Evolutionary conservation across 1,140 invertebrate genomes (phyloP).

Genomic region (Euschistus heros): DNA sequence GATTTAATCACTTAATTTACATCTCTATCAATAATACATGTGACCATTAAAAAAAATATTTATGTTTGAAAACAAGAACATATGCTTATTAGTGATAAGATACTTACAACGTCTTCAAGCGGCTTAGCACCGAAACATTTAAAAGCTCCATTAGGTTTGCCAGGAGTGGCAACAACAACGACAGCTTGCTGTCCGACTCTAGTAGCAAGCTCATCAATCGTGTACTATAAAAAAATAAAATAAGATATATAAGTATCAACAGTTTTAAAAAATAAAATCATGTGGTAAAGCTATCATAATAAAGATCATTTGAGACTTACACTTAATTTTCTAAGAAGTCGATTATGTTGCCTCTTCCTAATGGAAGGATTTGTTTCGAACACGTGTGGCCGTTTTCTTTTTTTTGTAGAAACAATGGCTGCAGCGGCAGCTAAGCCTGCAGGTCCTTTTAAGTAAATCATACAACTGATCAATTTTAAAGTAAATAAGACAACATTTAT

Average conservation of each 20-base stretch:
- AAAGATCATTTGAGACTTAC: conserved; percentile 40
- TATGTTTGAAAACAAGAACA: not conserved
- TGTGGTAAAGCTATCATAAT: conserved; percentile 36
- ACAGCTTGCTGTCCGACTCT: conserved; percentile 90
- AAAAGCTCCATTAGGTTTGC: conserved; percentile 87
- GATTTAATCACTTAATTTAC: not conserved
- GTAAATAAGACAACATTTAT: not conserved
- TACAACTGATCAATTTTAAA: not conserved
- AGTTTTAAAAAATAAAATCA: no score
- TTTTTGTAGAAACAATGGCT: conserved; percentile 91
- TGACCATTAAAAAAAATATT: not conserved
- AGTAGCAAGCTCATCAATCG: conserved; percentile 93
- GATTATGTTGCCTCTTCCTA: conserved; percentile 88
- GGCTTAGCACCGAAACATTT: conserved; percentile 96
- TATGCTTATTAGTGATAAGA: not conserved
- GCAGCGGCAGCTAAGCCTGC: conserved; percentile 66
- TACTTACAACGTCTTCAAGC: conserved; percentile 77
- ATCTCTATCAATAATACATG: not conserved
- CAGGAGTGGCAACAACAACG: conserved; percentile 88
- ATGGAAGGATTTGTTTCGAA: conserved; percentile 98
- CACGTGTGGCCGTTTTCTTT: conserved; percentile 85
- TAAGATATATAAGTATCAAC: no score
- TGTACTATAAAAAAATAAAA: conserved; percentile 46
- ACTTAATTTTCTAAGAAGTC: conserved; percentile 74
- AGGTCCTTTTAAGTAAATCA: conserved; percentile 48